Evolutionary conservation across 1,140 invertebrate species (phyloP), one percentile per base, ranked within the genome.

Genomic region (Glomeris maerens): DNA sequence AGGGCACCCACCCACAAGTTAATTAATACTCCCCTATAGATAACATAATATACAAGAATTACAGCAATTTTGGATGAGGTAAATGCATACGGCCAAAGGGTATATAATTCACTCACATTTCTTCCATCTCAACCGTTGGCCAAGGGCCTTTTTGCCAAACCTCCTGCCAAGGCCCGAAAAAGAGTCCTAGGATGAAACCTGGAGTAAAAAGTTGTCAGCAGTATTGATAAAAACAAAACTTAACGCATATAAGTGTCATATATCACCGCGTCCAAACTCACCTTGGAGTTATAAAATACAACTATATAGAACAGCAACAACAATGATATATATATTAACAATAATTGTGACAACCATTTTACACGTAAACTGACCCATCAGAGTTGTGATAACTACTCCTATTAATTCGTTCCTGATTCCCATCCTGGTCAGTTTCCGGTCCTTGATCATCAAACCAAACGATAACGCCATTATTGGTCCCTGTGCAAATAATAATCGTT

Each of bases 381-480:
- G 60, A n/a, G n/a, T n/a, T n/a, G n/a, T n/a, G n/a, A n/a, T n/a
- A n/a, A n/a, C n/a, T n/a, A n/a, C n/a, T n/a, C n/a, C n/a, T n/a
- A n/a, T n/a, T n/a, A n/a, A n/a, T 45, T 87, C 71, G 54, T 77
- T 80, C 36, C 76, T 73, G 1, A 84, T 68, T 5, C 82, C 82
- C 50, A 76, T 74, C 48, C 70, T 70, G 38, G 80, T 70, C 1
- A 85, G 63, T 2, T 70, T 64, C 54, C 69, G 68, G 61, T 90
- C 83, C 13, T 81, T 73, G 59, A 90, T 84, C 45, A 84, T 80
- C 21, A 76, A 76, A 2, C 84, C 84, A 63, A 89, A 89, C 26
- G 84, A 85, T 29, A 83, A 74, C 7, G 83, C 84, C 76, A 88
- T 82, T 7, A 88, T 84, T 0, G 84, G 84, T 29, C 84, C 83